These are phyloP conservation scores for Cryptocephalus primarius DNA, from an alignment of 2,888 invertebrate species.

Conservation along the genomic window DNA sequence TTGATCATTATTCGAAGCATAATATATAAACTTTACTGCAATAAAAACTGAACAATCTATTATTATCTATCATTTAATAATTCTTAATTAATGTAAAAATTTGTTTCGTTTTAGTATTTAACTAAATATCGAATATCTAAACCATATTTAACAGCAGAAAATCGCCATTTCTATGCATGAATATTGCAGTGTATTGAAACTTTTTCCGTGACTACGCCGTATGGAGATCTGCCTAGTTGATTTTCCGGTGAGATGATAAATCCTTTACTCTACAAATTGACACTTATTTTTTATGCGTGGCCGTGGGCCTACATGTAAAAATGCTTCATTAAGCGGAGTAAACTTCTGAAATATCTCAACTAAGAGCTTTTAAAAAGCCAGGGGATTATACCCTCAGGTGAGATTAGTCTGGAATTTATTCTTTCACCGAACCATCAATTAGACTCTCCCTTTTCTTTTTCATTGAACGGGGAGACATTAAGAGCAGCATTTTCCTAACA, in stretches of 20 bases:
- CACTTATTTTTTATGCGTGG: slow-evolving; percentile 10
- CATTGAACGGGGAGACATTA: slow-evolving; percentile 22
- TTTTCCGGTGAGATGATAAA: too few species aligned
- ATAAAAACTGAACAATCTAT: too few species aligned
- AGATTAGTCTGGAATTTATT: slow-evolving; percentile 21
- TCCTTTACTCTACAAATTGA: slow-evolving; percentile 2
- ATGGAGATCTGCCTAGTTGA: too few species aligned
- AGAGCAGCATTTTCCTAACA: slow-evolving; percentile 15
- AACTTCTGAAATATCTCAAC: slow-evolving; percentile 14
- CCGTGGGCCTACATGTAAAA: slow-evolving; percentile 7
- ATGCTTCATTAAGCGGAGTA: slow-evolving; percentile 15
- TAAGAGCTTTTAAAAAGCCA: slow-evolving; percentile 17
- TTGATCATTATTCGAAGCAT: too few species aligned
- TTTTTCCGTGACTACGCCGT: background rate
- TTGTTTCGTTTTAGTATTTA: too few species aligned
- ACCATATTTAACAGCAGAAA: too few species aligned
- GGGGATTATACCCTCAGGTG: slow-evolving; percentile 21
- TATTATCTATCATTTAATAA: too few species aligned
- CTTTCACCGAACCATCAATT: slow-evolving; percentile 19
- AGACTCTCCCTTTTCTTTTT: slow-evolving; percentile 19
- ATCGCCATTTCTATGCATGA: too few species aligned
- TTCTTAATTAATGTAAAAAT: too few species aligned
- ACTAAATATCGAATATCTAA: too few species aligned
- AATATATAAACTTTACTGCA: too few species aligned
- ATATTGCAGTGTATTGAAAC: too few species aligned